phyloP scores from a whole-genome alignment of 2,888 invertebrate genomes.

The Rhimphoctona megacephalus region DNA sequence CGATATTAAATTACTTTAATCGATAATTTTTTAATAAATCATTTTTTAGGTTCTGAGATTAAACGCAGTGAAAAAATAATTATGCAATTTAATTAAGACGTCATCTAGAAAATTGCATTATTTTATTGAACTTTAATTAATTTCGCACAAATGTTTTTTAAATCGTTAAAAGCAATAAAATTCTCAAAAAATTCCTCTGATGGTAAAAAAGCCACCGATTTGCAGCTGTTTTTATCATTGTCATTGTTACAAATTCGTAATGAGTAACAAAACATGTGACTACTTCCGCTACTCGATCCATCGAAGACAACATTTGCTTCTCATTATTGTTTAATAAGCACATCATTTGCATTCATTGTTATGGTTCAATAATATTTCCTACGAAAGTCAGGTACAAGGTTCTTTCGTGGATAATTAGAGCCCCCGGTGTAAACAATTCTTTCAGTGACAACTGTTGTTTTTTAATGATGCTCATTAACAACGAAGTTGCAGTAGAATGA shows the following conservation, averaged over 20 bases:
- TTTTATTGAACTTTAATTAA: not conserved
- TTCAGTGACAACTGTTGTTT: not conserved
- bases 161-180: not conserved
- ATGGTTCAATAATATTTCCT: slow-evolving; percentile 11
- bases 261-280: not conserved
- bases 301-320: not conserved
- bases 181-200: not conserved
- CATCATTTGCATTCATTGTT: slow-evolving; percentile 10
- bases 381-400: slow-evolving; percentile 1
- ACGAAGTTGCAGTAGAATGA: slow-evolving; percentile 7
- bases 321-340: not conserved
- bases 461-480: slow-evolving; percentile 32
- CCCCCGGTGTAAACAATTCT: slow-evolving; percentile 28
- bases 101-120: not conserved
- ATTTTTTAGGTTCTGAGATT: not conserved
- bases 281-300: slow-evolving; percentile 28
- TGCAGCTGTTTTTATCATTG: not conserved
- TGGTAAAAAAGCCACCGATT: not conserved
- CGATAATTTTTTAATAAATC: not conserved
- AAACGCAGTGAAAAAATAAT: not conserved
- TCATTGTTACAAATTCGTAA: not conserved
- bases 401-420: slow-evolving; percentile 15
- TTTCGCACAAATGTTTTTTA: not conserved
- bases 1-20: not conserved
- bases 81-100: not conserved